Evolutionary conservation across 2,797 vertebrate genomes (phyloP).

Genomic region (Tolypeutes matacus): DNA sequence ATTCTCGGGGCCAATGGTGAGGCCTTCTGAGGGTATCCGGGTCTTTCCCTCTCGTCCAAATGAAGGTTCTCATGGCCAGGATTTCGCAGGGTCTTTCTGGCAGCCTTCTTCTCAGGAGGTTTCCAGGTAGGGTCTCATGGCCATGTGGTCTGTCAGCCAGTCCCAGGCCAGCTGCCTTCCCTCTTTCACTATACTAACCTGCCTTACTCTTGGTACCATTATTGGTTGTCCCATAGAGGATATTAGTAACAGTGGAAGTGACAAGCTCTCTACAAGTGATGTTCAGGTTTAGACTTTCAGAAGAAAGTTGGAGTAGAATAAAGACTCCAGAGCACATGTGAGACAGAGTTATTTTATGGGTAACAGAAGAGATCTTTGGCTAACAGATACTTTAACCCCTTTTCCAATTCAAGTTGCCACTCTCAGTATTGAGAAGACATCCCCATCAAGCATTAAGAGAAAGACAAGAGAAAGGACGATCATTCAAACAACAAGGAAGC

Average conservation of each 20-base stretch:
- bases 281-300: neutral
- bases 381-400: neutral
- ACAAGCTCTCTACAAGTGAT: neutral
- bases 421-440: neutral
- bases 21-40: too few species aligned
- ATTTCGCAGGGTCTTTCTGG: too few species aligned
- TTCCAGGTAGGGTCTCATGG: too few species aligned
- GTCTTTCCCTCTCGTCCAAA: too few species aligned
- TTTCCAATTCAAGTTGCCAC: neutral
- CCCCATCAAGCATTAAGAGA: neutral
- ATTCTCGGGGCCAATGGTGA: too few species aligned
- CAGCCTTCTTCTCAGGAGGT: too few species aligned
- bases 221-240: neutral
- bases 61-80: too few species aligned
- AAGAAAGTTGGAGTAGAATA: neutral
- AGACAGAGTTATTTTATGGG: neutral
- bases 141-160: too few species aligned
- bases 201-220: neutral
- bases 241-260: neutral
- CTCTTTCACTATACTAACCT: too few species aligned
- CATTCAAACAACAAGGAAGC: constrained; percentile 6
- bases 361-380: neutral
- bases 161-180: too few species aligned
- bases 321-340: neutral
- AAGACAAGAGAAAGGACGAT: neutral